These are phyloP conservation scores for Nycticorax nycticorax DNA, from an alignment of 2,113 vertebrate genomes.

Conservation along the genomic window DNA sequence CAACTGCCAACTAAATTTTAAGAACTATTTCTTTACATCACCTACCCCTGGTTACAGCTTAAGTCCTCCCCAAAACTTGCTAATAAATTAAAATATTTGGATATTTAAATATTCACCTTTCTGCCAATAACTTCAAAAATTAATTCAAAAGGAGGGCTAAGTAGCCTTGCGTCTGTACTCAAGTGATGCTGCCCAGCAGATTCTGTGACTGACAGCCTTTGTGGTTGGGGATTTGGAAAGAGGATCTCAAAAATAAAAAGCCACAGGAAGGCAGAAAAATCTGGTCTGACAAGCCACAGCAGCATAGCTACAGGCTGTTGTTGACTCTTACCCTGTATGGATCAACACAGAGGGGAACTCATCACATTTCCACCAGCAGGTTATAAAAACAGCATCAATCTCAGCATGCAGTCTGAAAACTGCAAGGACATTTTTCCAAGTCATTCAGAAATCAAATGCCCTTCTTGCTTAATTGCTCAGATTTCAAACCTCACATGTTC, in stretches of 20 bases:
- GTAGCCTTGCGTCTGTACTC: background rate
- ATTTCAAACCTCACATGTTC: background rate
- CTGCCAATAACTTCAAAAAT: background rate
- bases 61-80: background rate
- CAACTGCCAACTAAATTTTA: background rate
- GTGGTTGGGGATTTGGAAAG: background rate
- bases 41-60: background rate
- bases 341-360: background rate
- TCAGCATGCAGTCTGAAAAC: background rate
- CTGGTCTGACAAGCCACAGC: background rate
- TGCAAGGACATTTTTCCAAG: background rate
- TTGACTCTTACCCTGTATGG: background rate
- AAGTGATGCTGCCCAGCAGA: rapidly evolving
- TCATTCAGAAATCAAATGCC: background rate
- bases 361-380: background rate
- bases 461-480: background rate
- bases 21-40: background rate
- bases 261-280: background rate
- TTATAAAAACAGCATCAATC: background rate
- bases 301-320: background rate
- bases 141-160: background rate
- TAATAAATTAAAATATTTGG: background rate
- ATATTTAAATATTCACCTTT: background rate
- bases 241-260: background rate
- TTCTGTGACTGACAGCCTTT: background rate